These are phyloP conservation scores for Drosophila colorata DNA, from an alignment of 2,888 invertebrate species.

Conservation along the genomic window DNA sequence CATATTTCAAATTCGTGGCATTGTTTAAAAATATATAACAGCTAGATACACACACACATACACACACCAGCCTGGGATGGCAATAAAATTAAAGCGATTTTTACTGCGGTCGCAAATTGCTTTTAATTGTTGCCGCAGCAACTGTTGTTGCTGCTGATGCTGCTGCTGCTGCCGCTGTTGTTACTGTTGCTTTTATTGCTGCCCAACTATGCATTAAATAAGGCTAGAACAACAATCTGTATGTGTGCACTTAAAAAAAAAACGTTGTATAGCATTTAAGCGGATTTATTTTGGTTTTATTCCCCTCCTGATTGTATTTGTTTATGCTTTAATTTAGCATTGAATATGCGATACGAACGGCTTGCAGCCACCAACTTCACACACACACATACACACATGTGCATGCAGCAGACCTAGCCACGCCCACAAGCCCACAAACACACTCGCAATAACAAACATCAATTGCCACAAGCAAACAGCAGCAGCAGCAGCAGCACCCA, in stretches of 20 bases:
- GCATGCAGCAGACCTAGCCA: conserved; percentile 1
- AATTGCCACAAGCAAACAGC: conserved; percentile 67
- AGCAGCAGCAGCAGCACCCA: conserved; percentile 20
- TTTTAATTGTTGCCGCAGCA: conserved; percentile 56
- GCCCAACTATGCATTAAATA: conserved; percentile 56
- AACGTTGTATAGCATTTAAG: conserved; percentile 43
- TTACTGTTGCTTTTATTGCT: conserved; percentile 22
- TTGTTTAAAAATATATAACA: conserved; percentile 29
- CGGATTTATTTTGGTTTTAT: conserved; percentile 46
- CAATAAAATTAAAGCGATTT: conserved; percentile 64
- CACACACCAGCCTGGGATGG: conserved; percentile 1
- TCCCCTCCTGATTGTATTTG: conserved; percentile 12
- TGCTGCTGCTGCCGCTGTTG: neutral
- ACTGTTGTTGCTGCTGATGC: too few relatives aligned
- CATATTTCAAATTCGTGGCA: conserved; percentile 46
- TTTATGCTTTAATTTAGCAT: conserved; percentile 45
- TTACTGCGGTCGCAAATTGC: conserved; percentile 57
- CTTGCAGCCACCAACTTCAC: conserved; percentile 2
- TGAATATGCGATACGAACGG: conserved; percentile 22
- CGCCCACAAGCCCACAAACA: conserved; percentile 6
- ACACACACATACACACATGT: conserved; percentile 6
- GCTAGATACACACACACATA: neutral
- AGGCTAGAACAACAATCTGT: conserved; percentile 22
- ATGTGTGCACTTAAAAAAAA: conserved; percentile 24
- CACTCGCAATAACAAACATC: conserved; percentile 53